Percentiles rank a stretch among this genome's conserved stretches.
Evolutionary conservation across 2,888 invertebrate genomes (phyloP).

Genomic region (Eupeodes luniger): DNA sequence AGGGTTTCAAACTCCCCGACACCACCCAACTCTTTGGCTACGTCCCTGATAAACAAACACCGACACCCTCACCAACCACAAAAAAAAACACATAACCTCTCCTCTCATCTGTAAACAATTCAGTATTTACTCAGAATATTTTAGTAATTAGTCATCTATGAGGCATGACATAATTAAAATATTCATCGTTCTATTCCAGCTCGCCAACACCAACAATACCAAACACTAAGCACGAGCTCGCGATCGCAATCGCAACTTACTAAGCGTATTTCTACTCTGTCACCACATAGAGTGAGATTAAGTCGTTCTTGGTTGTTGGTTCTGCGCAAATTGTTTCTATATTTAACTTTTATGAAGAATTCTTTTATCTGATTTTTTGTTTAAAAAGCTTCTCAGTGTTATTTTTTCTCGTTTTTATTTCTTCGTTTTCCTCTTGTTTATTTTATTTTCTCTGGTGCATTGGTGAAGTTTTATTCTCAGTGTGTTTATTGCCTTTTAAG

Average conservation of each 20-base stretch:
- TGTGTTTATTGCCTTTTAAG: background rate
- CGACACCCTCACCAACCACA: slow-evolving; percentile 16
- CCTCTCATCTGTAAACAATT: slow-evolving; percentile 63
- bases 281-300: slow-evolving; percentile 33
- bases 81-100: slow-evolving; percentile 1
- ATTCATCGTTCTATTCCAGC: slow-evolving; percentile 52
- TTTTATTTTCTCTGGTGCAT: background rate
- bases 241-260: slow-evolving; percentile 42
- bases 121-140: slow-evolving; percentile 50
- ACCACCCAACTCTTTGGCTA: background rate
- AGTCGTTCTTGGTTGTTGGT: slow-evolving; percentile 52
- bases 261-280: slow-evolving; percentile 48
- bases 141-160: slow-evolving; percentile 67
- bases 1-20: background rate
- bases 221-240: slow-evolving; percentile 50
- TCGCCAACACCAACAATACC: slow-evolving; percentile 44
- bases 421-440: background rate
- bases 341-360: slow-evolving; percentile 56
- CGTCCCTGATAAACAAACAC: background rate
- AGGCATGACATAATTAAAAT: slow-evolving; percentile 72
- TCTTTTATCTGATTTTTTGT: slow-evolving; percentile 26
- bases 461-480: background rate
- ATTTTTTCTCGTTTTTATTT: background rate
- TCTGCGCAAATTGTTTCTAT: slow-evolving; percentile 56
- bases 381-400: background rate